Conservation (phyloP, 2,113 vertebrate species). For the Girardinichthys multiradiatus region DNA sequence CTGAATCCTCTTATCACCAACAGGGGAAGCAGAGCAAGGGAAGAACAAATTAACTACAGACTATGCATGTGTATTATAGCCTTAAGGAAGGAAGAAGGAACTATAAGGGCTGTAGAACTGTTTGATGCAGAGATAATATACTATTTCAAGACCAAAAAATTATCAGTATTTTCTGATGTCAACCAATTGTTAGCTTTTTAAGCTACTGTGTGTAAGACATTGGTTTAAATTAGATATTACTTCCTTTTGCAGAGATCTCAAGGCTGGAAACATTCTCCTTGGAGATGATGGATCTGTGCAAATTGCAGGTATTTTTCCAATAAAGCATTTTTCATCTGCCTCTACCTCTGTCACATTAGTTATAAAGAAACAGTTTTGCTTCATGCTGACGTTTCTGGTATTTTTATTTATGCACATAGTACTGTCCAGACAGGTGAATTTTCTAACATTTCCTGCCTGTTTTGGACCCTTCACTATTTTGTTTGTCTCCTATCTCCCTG, state of each 20-base stretch:
- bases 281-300: constrained; percentile 95
- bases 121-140: not conserved
- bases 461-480: not conserved
- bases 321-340: not conserved
- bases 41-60: constrained; percentile 48
- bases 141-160: not conserved
- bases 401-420: not conserved
- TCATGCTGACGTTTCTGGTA: not conserved
- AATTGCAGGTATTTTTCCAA: constrained; percentile 85
- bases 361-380: not conserved
- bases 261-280: constrained; percentile 96
- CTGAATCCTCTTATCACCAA: constrained; percentile 61
- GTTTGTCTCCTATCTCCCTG: constrained; percentile 11
- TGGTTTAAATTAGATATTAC: not conserved
- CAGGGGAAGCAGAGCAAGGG: constrained; percentile 56
- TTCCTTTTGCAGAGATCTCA: constrained; percentile 87
- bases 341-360: too few species aligned
- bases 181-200: not conserved
- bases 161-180: not conserved
- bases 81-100: not conserved
- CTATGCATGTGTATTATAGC: constrained; percentile 25
- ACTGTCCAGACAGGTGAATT: not conserved
- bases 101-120: not conserved
- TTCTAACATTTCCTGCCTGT: not conserved
- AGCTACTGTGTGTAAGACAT: not conserved